Evolutionary conservation across 2,888 invertebrate species (phyloP), one percentile per base, ranked within the genome.

Genomic region (Conchocele bisecta): DNA sequence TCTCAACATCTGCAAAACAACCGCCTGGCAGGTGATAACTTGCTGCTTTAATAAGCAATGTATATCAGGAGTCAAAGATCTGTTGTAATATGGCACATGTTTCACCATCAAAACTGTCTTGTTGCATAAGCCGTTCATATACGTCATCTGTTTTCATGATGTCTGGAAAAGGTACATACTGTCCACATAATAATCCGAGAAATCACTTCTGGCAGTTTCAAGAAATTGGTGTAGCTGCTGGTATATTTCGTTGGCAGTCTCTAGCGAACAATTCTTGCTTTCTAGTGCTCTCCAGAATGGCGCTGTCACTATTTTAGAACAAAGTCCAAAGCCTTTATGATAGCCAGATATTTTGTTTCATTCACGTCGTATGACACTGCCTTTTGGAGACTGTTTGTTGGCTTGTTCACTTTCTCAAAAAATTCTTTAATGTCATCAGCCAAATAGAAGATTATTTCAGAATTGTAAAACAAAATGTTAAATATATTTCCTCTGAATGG

Each of bases 231-330:
- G 28, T 31, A 69, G 15, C 24, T 26, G 15, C 13, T 70, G 67
- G 33, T 75, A 75, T 7, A 58, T 37, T n/a, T 33, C 42, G 28
- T 28, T 71, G 20, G 71, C 59, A 24, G 31, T 31, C 28, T 71
- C 58, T 9, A 75, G 26, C n/a, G 66, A 42, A 51, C 71, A 75
- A 0, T 74, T 31, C 24, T 51, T 72, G 28, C 35, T n/a, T 29
- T 71, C 75, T 5, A 75, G 7, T n/a, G 29, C 48, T 37, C 71
- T 20, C 75, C 59, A 71, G 24, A 75, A 70, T 24, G 67, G 75
- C 15, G 42, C 75, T 26, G 61, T 75, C 1, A 71, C 42, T 5
- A 75, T 0, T 56, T 75, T 71, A 9, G 63, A 75, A 48, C 66
- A 70, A 1, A 67, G 29, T 11, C 63, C 63, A 73, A 54, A 20